These are phyloP conservation scores for Selenia dentaria DNA, from an alignment of 2,888 invertebrate species.

Conservation along the genomic window DNA sequence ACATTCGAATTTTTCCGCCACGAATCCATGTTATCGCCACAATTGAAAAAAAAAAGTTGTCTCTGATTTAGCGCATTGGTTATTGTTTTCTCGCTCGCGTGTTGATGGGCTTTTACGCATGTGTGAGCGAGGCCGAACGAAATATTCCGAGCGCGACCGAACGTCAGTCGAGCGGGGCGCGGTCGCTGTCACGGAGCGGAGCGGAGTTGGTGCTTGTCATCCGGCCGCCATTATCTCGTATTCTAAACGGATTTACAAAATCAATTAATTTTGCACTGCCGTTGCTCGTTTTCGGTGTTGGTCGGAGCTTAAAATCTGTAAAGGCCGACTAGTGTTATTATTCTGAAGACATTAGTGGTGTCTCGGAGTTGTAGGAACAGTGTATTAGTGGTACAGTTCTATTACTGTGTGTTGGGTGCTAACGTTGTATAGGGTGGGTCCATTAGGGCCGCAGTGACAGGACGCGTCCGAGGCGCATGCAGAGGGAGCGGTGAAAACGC, in stretches of 20 bases:
- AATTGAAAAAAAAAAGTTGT: slow-evolving; percentile 39
- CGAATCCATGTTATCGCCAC: no score
- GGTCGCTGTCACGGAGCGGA: slow-evolving; percentile 85
- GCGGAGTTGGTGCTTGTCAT: slow-evolving; percentile 84
- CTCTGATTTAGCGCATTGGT: slow-evolving; percentile 52
- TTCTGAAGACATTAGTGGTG: slow-evolving; percentile 43
- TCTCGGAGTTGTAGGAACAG: slow-evolving; percentile 51
- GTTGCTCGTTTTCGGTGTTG: slow-evolving; percentile 65
- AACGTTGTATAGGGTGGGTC: slow-evolving; percentile 77
- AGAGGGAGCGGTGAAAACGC: slow-evolving; percentile 86
- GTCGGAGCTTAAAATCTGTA: slow-evolving; percentile 51
- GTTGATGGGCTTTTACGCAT: slow-evolving; percentile 69
- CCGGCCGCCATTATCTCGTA: slow-evolving; percentile 86
- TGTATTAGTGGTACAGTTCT: slow-evolving; percentile 73
- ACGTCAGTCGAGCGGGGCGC: slow-evolving; percentile 85
- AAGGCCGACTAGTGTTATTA: slow-evolving; percentile 45
- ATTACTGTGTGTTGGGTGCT: slow-evolving; percentile 74
- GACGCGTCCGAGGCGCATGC: slow-evolving; percentile 79
- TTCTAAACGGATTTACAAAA: slow-evolving; percentile 81
- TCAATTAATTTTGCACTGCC: slow-evolving; percentile 74
- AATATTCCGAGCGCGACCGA: slow-evolving; percentile 76
- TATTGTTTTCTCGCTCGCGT: slow-evolving; percentile 56
- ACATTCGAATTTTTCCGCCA: no score
- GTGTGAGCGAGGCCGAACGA: slow-evolving; percentile 80
- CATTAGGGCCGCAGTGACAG: slow-evolving; percentile 73